Conservation (phyloP, 2,113 vertebrate species). For the Myodes glareolus region DNA sequence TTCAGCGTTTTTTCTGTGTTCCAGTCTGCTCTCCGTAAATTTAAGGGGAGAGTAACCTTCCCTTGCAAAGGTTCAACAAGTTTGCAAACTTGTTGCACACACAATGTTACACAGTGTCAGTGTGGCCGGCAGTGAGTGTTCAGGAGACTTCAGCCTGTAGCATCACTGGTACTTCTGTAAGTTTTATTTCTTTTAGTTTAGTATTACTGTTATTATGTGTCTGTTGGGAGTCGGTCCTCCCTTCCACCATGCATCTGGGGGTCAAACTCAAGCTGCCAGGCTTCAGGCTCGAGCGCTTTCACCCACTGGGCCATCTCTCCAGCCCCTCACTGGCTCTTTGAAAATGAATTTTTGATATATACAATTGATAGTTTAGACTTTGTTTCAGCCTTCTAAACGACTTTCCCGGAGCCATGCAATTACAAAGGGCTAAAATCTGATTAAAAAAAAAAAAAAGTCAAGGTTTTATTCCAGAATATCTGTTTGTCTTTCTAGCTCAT, state of each 20-base stretch:
- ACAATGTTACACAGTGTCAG: background rate
- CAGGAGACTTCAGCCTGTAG: background rate
- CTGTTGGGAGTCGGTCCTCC: background rate
- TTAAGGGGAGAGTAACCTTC: background rate
- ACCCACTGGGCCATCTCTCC: background rate
- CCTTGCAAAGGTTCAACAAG: background rate
- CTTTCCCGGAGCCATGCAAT: background rate
- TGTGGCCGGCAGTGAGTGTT: background rate
- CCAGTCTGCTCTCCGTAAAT: background rate
- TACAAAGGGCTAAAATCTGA: conserved; percentile 13
- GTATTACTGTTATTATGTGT: background rate
- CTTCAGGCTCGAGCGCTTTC: background rate
- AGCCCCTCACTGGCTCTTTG: background rate
- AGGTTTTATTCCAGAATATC: conserved; percentile 36
- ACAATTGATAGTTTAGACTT: background rate
- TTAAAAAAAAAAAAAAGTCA: background rate
- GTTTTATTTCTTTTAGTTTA: background rate
- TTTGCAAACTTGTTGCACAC: too few species aligned
- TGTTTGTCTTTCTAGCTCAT: conserved; percentile 19
- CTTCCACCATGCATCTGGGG: background rate
- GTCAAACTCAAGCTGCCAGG: background rate
- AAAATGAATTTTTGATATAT: background rate
- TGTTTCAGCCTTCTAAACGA: background rate
- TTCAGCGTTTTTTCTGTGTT: background rate
- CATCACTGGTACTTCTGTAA: background rate